Percentiles rank a stretch among this genome's conserved stretches.
Conservation (phyloP, 1,140 invertebrate species). For the Zophobas morio region DNA sequence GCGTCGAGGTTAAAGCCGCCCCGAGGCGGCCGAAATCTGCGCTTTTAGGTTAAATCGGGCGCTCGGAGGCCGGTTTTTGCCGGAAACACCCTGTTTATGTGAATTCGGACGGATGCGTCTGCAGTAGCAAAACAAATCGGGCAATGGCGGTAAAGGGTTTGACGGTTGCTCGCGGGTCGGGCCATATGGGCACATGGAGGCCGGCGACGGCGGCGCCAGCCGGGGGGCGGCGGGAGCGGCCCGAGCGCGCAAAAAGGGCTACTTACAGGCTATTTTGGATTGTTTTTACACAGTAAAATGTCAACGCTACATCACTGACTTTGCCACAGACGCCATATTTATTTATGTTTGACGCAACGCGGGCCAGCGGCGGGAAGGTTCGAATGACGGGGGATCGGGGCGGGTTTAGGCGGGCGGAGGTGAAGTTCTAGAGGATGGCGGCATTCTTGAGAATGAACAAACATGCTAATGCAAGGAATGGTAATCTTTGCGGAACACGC, state of each 20-base stretch:
- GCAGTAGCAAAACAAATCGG: conserved; percentile 36
- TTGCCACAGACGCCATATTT: conserved; percentile 41
- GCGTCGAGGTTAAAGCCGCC: background rate
- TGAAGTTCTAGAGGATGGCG: too few relatives aligned
- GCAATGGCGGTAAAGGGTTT: conserved; percentile 44
- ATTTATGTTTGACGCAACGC: conserved; percentile 44
- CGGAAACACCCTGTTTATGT: conserved; percentile 33
- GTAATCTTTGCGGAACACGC: too few relatives aligned
- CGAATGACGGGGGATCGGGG: background rate
- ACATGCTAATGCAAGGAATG: too few relatives aligned
- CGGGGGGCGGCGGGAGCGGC: background rate
- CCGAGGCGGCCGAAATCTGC: background rate
- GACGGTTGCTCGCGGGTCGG: conserved; percentile 9
- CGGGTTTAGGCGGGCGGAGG: too few relatives aligned
- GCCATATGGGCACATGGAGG: background rate
- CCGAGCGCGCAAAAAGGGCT: background rate
- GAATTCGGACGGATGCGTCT: background rate
- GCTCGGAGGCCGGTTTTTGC: background rate
- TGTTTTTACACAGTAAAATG: conserved; percentile 20
- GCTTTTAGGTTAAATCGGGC: background rate
- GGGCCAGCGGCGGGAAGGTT: conserved; percentile 17
- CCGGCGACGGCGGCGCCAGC: background rate
- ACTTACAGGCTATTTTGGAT: conserved; percentile 13
- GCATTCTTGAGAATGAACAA: too few relatives aligned
- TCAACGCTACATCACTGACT: conserved; percentile 40